Evolutionary conservation across 2,797 vertebrate genomes (phyloP).

Genomic region (Pogoniulus pusillus): DNA sequence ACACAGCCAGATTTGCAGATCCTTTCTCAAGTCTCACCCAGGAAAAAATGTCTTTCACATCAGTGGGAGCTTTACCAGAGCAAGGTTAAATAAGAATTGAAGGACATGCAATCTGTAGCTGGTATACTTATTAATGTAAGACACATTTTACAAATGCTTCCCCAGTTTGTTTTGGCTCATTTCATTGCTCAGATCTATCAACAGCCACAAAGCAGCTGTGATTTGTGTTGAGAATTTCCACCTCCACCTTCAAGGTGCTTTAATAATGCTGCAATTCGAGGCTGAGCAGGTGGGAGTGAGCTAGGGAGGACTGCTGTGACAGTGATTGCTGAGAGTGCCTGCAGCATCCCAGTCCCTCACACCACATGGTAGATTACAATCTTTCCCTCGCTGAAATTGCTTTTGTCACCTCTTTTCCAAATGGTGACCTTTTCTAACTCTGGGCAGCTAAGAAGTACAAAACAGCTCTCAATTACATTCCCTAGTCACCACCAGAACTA

Average conservation of each 20-base stretch:
- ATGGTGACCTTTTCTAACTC: conserved; percentile 58
- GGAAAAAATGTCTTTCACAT: conserved; percentile 4
- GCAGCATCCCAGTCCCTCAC: conserved; percentile 49
- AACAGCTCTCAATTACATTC: conserved; percentile 34
- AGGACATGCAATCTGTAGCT: neutral
- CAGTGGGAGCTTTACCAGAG: neutral
- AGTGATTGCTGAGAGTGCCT: conserved; percentile 53
- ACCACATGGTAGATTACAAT: conserved; percentile 52
- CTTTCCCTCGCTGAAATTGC: conserved; percentile 66
- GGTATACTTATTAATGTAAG: neutral
- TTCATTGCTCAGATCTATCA: conserved; percentile 8
- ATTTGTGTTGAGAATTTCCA: conserved; percentile 12
- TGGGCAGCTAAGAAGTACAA: conserved; percentile 39
- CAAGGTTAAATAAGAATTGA: conserved; percentile 18
- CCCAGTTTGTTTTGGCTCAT: conserved; percentile 5
- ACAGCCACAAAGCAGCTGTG: neutral
- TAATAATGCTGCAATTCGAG: conserved; percentile 26
- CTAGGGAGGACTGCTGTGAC: conserved; percentile 46
- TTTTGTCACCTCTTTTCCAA: conserved; percentile 69
- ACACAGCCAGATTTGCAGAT: neutral
- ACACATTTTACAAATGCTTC: conserved; percentile 25
- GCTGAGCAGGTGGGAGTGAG: conserved; percentile 17
- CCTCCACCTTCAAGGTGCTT: conserved; percentile 40
- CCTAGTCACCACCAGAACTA: neutral
- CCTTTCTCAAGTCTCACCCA: neutral